Base-by-base conservation (phyloP, 2,888 invertebrate species). In the Yponomeuta malinellus region DNA sequence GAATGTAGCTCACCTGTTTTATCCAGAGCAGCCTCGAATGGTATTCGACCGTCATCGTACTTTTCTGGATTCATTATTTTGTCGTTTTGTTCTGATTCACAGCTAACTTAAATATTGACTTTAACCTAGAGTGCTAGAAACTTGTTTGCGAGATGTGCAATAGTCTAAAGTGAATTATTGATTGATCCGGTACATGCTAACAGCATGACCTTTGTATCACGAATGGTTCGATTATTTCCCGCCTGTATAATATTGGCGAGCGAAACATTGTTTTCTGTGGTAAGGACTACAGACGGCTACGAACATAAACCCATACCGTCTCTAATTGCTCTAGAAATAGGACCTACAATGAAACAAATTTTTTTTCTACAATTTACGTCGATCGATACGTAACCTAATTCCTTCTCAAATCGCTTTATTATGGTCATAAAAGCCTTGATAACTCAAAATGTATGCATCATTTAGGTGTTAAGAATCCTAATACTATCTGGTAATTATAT, bases 1-100 rank as follows among this genome's bases (percentile, higher is more conserved):
- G 15, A 59, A 59, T 12, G 15, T 59, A 59, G 52, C 52, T 59
- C 31, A 68, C 68, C 68, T 68, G 68, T 68, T 48, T n/a, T 37
- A 68, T 68, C 68, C 23, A 68, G 23, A 23, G 68, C 68, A 43
- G 15, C n/a, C 68, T 68, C 68, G 37, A 68, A 68, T 8, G 68
- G 68, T 48, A 68, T 48, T 23, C 10, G 15, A n/a, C 43, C n/a
- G 15, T 68, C 68, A 23, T n/a, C 48, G 6, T 15, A n/a, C 48
- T 68, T 68, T 68, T 43, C 48, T 68, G 15, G 1, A 8, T 15
- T 23, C 68, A 43, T 68, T 43, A 1, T 48, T 48, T 68, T 59
- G 52, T 4, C 6, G 9, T 43, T 6, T 43, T 52, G 12, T 4
- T 52, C 52, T 15, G 15, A 59, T 59, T 59, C 52, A 59, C 52